phyloP scores from a whole-genome alignment of 1,140 invertebrate genomes.

The Grapholita molesta region DNA sequence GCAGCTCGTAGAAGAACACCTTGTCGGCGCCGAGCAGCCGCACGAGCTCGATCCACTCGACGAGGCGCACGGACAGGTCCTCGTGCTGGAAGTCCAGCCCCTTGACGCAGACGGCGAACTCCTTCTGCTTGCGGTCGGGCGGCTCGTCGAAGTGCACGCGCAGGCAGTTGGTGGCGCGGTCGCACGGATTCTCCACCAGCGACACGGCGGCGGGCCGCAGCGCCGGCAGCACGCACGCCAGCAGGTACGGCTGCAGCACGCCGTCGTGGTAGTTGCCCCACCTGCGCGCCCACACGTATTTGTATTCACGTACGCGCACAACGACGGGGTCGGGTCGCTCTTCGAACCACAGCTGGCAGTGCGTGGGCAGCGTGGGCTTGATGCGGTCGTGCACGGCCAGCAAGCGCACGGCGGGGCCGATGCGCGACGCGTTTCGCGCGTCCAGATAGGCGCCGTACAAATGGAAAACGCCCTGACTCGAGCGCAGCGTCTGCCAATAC shows the following conservation, averaged over 20 bases:
- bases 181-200: conserved; percentile 90
- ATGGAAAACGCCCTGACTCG: conserved; percentile 91
- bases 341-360: conserved; percentile 95
- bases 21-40: conserved; percentile 93
- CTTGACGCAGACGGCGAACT: conserved; percentile 97
- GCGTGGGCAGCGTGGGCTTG: conserved; percentile 88
- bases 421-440: conserved; percentile 83
- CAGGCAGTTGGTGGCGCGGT: conserved; percentile 91
- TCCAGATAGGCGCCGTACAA: conserved; percentile 95
- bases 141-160: conserved; percentile 86
- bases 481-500: conserved; percentile 91
- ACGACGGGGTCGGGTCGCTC: conserved; percentile 88
- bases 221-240: conserved; percentile 91
- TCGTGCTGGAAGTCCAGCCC: conserved; percentile 94
- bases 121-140: conserved; percentile 76
- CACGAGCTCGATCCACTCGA: conserved; percentile 97
- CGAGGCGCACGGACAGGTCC: conserved; percentile 91
- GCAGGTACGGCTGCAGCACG: conserved; percentile 94
- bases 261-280: conserved; percentile 97
- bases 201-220: conserved; percentile 91
- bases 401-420: conserved; percentile 90
- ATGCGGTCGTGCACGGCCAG: conserved; percentile 94
- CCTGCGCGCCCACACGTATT: conserved; percentile 95
- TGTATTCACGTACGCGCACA: conserved; percentile 91
- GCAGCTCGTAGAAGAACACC: conserved; percentile 94